A percentile compares a stretch with the other conserved stretches of the same genome.
Evolutionary conservation across 2,888 invertebrate species (phyloP).

Genomic region (Orthosia cruda): DNA sequence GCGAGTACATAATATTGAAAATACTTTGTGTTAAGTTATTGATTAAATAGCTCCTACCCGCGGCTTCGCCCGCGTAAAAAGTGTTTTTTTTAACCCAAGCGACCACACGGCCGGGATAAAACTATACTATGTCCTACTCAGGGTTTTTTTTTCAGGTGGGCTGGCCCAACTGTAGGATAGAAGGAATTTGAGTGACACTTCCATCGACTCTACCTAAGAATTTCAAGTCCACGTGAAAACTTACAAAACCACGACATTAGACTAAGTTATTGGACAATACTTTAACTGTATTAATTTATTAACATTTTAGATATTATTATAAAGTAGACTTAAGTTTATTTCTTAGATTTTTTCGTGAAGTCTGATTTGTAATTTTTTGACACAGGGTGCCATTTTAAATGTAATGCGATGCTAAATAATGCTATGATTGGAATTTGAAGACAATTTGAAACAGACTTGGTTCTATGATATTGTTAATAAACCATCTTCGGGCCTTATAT

Average conservation of each 20-base stretch:
- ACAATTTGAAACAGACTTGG: not conserved
- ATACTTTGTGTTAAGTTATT: too few relatives aligned
- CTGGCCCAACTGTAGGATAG: too few relatives aligned
- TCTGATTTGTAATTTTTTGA: slow-evolving; percentile 78
- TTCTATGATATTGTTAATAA: not conserved
- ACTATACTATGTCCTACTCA: too few relatives aligned
- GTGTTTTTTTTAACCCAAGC: too few relatives aligned
- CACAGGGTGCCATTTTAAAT: slow-evolving; percentile 83
- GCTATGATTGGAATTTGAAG: slow-evolving; percentile 51
- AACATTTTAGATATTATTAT: slow-evolving; percentile 66
- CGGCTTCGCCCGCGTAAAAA: too few relatives aligned
- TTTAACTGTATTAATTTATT: slow-evolving; percentile 77
- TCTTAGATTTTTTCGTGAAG: slow-evolving; percentile 73
- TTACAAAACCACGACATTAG: slow-evolving; percentile 57
- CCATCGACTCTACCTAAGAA: slow-evolving; percentile 55
- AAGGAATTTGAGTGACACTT: slow-evolving; percentile 21
- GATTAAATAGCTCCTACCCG: too few relatives aligned
- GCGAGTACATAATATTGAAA: too few relatives aligned
- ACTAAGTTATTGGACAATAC: slow-evolving; percentile 55
- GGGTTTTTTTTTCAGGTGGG: too few relatives aligned
- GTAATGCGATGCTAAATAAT: slow-evolving; percentile 36
- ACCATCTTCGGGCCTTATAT: too few relatives aligned
- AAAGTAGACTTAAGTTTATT: slow-evolving; percentile 61
- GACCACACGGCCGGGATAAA: too few relatives aligned
- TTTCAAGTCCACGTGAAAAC: slow-evolving; percentile 14